These are phyloP conservation scores for Cheilosia grossa DNA, from an alignment of 2,888 invertebrate species.

Conservation along the genomic window DNA sequence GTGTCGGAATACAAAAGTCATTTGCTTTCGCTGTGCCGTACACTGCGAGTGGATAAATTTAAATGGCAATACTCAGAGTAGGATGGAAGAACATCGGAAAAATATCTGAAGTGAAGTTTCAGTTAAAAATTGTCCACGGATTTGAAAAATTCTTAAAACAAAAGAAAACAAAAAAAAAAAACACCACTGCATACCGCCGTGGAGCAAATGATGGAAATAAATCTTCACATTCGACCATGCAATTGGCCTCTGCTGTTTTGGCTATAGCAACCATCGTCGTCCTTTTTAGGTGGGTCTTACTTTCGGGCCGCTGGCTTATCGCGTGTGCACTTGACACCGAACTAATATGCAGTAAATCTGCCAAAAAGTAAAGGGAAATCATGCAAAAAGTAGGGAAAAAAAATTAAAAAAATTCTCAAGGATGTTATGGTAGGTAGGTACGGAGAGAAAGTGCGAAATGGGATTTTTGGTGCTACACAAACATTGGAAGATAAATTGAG, in stretches of 20 bases:
- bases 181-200: not conserved
- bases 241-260: constrained; percentile 55
- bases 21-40: constrained; percentile 56
- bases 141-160: constrained; percentile 41
- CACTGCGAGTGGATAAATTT: constrained; percentile 57
- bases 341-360: constrained; percentile 83
- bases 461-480: not conserved
- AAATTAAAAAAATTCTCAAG: not conserved
- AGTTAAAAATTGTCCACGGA: not conserved
- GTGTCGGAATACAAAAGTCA: constrained; percentile 56
- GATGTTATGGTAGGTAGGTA: not conserved
- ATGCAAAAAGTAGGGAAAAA: not conserved
- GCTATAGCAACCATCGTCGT: constrained; percentile 52
- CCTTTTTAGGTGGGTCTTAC: constrained; percentile 28
- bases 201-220: constrained; percentile 81
- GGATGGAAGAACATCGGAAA: not conserved
- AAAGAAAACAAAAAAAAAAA: not conserved
- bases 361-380: constrained; percentile 75
- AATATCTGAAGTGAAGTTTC: not conserved
- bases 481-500: constrained; percentile 27
- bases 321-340: constrained; percentile 82
- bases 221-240: constrained; percentile 76
- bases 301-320: constrained; percentile 67
- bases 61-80: constrained; percentile 60
- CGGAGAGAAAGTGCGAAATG: constrained; percentile 5